These are phyloP conservation scores for Drosophila greeni DNA, from an alignment of 2,888 invertebrate species.

Conservation along the genomic window DNA sequence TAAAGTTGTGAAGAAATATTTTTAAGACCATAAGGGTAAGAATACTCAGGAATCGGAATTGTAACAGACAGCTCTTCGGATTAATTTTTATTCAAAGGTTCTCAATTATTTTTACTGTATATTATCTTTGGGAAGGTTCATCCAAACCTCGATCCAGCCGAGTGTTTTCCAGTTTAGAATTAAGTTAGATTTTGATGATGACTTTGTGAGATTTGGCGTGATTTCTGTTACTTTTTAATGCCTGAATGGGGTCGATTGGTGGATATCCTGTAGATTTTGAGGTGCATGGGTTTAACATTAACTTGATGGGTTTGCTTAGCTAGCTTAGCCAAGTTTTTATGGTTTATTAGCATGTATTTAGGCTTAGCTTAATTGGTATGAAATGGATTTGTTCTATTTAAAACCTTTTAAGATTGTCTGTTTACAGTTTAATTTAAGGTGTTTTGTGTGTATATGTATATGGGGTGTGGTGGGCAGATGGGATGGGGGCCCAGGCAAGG, in stretches of 20 bases:
- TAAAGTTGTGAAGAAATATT: neutral
- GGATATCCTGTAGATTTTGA: slow-evolving; percentile 1
- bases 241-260: slow-evolving; percentile 2
- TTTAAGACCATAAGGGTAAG: neutral
- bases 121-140: slow-evolving; percentile 14
- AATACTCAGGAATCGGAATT: neutral
- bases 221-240: slow-evolving; percentile 19
- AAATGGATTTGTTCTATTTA: slow-evolving; percentile 27
- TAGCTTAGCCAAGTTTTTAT: slow-evolving; percentile 32
- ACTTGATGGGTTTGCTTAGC: slow-evolving; percentile 42
- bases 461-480: slow-evolving; percentile 39
- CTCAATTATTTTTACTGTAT: neutral
- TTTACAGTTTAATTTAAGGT: slow-evolving; percentile 40
- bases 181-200: neutral
- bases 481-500: slow-evolving; percentile 36
- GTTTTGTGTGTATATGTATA: slow-evolving; percentile 25
- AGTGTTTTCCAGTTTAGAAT: slow-evolving; percentile 7
- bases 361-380: slow-evolving; percentile 30
- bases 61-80: neutral
- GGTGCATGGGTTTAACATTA: slow-evolving; percentile 31
- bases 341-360: slow-evolving; percentile 30
- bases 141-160: slow-evolving; percentile 8
- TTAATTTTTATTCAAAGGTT: no score
- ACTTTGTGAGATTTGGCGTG: slow-evolving; percentile 1
- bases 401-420: slow-evolving; percentile 18